These are phyloP conservation scores for Heptranchias perlo DNA, from an alignment of 2,113 vertebrate genomes.

Conservation along the genomic window DNA sequence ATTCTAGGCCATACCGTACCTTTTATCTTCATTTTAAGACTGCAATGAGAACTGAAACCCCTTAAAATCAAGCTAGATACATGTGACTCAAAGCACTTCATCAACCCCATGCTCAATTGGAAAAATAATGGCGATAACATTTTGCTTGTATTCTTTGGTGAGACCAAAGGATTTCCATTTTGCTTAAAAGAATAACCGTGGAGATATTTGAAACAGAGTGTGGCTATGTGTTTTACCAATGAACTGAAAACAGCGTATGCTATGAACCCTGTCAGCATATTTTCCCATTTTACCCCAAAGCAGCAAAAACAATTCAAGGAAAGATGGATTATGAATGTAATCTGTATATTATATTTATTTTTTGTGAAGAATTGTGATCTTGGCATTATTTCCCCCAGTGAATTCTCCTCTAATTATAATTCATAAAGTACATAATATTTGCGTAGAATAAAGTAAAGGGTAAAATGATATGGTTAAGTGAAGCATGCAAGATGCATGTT, in stretches of 20 bases:
- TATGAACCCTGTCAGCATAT: not conserved
- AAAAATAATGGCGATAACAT: not conserved
- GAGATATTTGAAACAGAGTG: not conserved
- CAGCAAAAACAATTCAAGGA: not conserved
- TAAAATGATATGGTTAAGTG: not conserved
- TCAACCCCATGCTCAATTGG: not conserved
- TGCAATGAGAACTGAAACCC: not conserved
- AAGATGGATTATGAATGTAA: not conserved
- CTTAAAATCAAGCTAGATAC: not conserved
- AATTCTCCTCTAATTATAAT: not conserved
- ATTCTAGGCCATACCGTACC: not conserved
- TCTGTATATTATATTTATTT: not conserved
- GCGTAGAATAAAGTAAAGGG: not conserved
- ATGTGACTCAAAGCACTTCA: not conserved
- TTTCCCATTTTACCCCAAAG: not conserved
- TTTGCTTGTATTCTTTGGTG: not conserved
- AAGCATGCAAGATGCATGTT: not conserved
- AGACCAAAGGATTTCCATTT: not conserved
- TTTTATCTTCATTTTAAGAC: not conserved
- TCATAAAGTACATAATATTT: not conserved
- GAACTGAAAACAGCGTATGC: constrained; percentile 16
- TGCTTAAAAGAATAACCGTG: not conserved
- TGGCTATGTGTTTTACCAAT: not conserved
- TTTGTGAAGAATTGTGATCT: not conserved
- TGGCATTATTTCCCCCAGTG: not conserved